phyloP scores from a whole-genome alignment of 2,113 vertebrate species.

The Amazona vittata region DNA sequence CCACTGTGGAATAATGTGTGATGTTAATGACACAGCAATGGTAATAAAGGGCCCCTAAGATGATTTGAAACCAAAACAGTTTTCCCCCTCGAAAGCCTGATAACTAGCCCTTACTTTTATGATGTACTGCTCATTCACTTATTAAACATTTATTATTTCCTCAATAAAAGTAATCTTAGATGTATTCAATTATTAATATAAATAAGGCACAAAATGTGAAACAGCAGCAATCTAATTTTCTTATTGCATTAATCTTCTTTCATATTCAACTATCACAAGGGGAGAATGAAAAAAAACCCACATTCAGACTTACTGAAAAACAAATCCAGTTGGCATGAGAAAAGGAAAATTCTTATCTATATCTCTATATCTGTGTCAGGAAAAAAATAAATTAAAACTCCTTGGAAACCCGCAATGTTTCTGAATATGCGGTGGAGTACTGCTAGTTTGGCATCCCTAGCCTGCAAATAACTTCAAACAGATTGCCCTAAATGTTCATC shows the following conservation, averaged over 20 bases:
- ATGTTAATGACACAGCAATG: slow-evolving; percentile 27
- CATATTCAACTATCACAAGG: not conserved
- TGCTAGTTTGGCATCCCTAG: not conserved
- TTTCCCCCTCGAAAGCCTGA: not conserved
- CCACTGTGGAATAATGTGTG: not conserved
- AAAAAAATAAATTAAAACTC: not conserved
- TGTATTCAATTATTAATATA: slow-evolving; percentile 58
- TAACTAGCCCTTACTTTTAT: slow-evolving; percentile 14
- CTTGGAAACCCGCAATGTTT: not conserved
- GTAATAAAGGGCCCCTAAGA: slow-evolving; percentile 5
- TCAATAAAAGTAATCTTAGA: slow-evolving; percentile 41
- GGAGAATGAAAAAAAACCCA: not conserved
- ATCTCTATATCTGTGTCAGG: not conserved
- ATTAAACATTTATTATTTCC: slow-evolving; percentile 64
- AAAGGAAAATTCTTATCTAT: not conserved
- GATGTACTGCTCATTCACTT: slow-evolving; percentile 29
- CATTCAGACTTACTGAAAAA: not conserved
- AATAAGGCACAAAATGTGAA: slow-evolving; percentile 45
- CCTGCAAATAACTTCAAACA: not conserved
- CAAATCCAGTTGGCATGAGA: not conserved
- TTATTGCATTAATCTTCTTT: slow-evolving; percentile 23
- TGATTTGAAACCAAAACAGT: slow-evolving; percentile 53
- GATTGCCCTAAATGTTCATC: not conserved
- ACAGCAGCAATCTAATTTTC: slow-evolving; percentile 37
- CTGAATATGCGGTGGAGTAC: not conserved